These are phyloP conservation scores for Apogon talboti DNA, from an alignment of 2,797 vertebrate species.

Conservation along the genomic window DNA sequence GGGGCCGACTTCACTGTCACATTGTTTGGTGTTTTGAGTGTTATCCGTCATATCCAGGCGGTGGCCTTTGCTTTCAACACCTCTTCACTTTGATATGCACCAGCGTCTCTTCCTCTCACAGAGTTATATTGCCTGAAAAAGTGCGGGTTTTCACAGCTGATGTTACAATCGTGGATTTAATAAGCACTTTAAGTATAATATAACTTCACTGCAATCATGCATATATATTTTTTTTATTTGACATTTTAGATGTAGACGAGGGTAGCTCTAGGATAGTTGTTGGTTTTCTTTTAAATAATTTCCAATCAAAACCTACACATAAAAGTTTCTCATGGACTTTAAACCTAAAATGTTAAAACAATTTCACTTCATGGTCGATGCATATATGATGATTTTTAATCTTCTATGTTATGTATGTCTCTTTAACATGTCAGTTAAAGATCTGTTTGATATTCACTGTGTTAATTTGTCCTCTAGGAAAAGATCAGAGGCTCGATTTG, in stretches of 20 bases:
- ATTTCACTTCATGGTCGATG: too few species aligned
- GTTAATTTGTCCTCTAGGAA: conserved; percentile 87
- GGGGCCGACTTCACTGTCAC: conserved; percentile 85
- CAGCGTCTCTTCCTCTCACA: conserved; percentile 84
- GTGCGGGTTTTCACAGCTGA: conserved; percentile 88
- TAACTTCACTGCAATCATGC: too few species aligned
- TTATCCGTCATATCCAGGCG: conserved; percentile 90
- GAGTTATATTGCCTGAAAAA: conserved; percentile 89
- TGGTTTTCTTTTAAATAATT: too few species aligned
- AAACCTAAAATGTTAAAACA: too few species aligned
- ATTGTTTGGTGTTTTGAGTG: conserved; percentile 84
- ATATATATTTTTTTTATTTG: too few species aligned
- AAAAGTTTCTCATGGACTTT: too few species aligned
- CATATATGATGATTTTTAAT: conserved; percentile 70
- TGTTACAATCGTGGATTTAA: not conserved
- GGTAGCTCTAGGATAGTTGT: too few species aligned
- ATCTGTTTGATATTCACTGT: conserved; percentile 87
- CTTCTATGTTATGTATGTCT: conserved; percentile 81
- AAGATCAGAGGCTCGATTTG: conserved; percentile 83
- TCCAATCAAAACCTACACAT: too few species aligned
- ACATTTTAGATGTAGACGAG: too few species aligned
- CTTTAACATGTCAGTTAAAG: conserved; percentile 86
- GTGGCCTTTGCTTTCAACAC: conserved; percentile 88
- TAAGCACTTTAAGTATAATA: not conserved
- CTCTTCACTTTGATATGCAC: conserved; percentile 94